These are phyloP conservation scores for Chromoteleia sp. DNA, from an alignment of 2,888 invertebrate species.

Conservation along the genomic window DNA sequence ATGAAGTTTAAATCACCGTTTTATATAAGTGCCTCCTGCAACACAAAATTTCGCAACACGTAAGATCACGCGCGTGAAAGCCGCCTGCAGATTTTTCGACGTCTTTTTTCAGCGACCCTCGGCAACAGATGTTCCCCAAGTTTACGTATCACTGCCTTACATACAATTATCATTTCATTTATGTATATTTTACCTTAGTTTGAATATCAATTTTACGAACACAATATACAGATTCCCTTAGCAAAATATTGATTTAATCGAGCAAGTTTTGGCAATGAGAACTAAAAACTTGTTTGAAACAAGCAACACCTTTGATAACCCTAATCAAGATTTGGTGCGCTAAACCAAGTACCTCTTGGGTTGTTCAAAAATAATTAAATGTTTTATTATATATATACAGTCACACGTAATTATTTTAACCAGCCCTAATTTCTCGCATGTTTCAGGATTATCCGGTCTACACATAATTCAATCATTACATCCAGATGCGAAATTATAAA, in stretches of 20 bases:
- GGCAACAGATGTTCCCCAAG: conserved; percentile 19
- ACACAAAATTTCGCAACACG: conserved; percentile 23
- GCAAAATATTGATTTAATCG: no score
- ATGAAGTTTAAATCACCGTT: conserved; percentile 28
- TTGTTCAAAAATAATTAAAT: no score
- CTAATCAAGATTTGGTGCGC: no score
- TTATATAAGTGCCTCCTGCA: conserved; percentile 37
- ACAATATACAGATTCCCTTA: not conserved
- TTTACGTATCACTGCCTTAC: conserved; percentile 13
- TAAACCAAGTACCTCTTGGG: no score
- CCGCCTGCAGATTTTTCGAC: conserved; percentile 15
- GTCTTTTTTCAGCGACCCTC: not conserved
- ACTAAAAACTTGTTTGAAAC: no score
- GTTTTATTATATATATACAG: no score
- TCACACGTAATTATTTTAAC: no score
- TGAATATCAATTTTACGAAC: not conserved
- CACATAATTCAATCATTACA: conserved; percentile 22
- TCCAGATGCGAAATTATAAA: conserved; percentile 12
- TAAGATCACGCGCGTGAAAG: not conserved
- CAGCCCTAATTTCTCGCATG: not conserved
- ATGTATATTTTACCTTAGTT: not conserved
- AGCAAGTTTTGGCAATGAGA: no score
- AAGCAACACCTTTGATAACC: no score
- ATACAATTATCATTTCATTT: conserved; percentile 3
- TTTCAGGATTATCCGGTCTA: conserved; percentile 8